Evolutionary conservation across 2,797 vertebrate genomes (phyloP), one percentile per base, ranked within the genome.

Genomic region (Poecilia velifera): DNA sequence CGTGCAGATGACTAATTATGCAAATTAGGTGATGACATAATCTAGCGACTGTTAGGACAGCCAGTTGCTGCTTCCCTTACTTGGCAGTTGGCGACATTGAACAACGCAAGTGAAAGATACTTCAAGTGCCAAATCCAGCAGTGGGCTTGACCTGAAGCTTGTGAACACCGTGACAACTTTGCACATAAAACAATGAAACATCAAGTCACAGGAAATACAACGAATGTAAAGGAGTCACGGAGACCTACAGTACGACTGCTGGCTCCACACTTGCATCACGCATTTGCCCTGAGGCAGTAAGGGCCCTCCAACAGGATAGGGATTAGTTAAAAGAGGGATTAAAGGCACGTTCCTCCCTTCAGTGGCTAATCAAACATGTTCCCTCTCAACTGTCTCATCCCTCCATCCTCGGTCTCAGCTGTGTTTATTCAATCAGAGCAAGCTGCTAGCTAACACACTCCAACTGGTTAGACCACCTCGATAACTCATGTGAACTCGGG

Each of bases 341-440:
- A 93, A 92, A 91, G 83, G 86, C 80, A 90, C 72, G 85, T 86
- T 83, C 72, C 76, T 86, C 88, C 66, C 89, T 89, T 90, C 84
- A 92, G 88, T 89, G 85, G 88, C 91, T 93, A 92, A 94, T 95
- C 91, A 94, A 94, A 94, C 89, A 94, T 83, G 77, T 77, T 85
- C 79, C 80, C 84, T 90, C 87, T 91, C 86, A 88, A 89, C 81
- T 82, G 83, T 91, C 86, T 91, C 87, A 86, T 90, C 79, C 84
- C 76, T 85, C 74, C 78, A 74, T 84, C 84, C 88, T 72, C 72
- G 57, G 73, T 77, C 78, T 73, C 55, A 39, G 34, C 36, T 77
- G 64, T 82, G 73, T 90, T 88, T 91, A 87, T 91, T 91, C 83
- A 90, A 55, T 87, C 77, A 79, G 83, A 86, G 88, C 76, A 77